Base-by-base conservation (phyloP, 2,797 vertebrate species). In the Myotis findleyi region DNA sequence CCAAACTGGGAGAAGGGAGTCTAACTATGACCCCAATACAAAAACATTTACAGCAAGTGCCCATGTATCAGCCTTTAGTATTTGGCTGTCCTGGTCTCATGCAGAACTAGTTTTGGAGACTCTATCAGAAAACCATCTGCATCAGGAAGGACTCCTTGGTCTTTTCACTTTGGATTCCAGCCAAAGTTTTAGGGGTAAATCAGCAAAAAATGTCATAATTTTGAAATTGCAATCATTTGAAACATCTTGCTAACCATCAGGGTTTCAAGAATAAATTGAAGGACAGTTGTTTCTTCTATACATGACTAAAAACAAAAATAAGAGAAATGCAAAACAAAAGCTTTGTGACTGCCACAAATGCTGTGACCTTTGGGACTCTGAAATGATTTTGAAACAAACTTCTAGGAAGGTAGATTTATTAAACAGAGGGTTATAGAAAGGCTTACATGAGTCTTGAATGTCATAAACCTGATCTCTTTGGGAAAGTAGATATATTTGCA, bases 291-390 rank as follows among this genome's bases (percentile, higher is more conserved):
- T n/a, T n/a, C 21, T 84, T 92, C 27, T 66, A 44, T 25, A 7
- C 25, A 8, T 80, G 36, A 27, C 20, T 20, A 30, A 57, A 23
- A 66, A 44, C 5, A 30, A 33, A 82, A 47, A 12, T 49, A 68
- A 44, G 20, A 75, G 20, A n/a, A 76, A 49, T 57, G 36, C 8
- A 33, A 72, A 57, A 27, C 2, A 53, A 59, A 83, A 30, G 18
- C 49, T 27, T 23, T 36, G 30, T n/a, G 7, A 9, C 7, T n/a
- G 2, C 5, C 2, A 41, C 12, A 3, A 25, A 13, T 7, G 0
- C 7, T 49, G 5, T 88, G 6, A 47, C 17, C 36, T 89, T 44
- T 64, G 13, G n/a, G 10, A 18, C 13, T 83, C 27, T 68, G n/a
- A 47, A 62, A 57, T 2, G 21, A 17, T 44, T 81, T 85, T 36